Conservation (phyloP, 2,113 vertebrate genomes). For the Dolichallabes microphthalmus region DNA sequence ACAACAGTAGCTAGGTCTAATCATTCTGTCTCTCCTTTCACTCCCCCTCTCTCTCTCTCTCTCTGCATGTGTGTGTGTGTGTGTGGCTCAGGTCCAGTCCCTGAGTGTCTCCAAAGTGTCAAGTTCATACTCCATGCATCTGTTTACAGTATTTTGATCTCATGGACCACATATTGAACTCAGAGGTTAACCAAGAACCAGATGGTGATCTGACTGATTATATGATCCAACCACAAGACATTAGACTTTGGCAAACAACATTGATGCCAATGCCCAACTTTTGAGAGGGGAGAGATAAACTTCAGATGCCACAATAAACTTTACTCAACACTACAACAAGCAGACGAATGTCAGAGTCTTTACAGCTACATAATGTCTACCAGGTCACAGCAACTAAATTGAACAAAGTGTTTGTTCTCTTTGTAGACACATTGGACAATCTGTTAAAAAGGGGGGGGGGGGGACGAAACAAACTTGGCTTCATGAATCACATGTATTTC, state of each 20-base stretch:
- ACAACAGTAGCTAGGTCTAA: conserved; percentile 19
- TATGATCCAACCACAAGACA: conserved; percentile 38
- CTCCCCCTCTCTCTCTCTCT: neutral
- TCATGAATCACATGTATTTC: conserved; percentile 13
- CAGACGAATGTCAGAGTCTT: conserved; percentile 13
- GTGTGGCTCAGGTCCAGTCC: neutral
- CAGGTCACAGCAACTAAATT: conserved; percentile 5
- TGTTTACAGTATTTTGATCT: conserved; percentile 40
- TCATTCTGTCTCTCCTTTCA: neutral
- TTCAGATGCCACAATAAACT: conserved; percentile 20
- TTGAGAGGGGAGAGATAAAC: conserved; percentile 16
- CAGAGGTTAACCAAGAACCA: conserved; percentile 40
- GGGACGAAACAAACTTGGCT: neutral
- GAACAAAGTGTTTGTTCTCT: neutral
- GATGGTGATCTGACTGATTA: conserved; percentile 38
- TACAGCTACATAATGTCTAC: neutral
- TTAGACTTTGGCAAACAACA: conserved; percentile 20
- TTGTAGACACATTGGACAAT: neutral
- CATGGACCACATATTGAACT: conserved; percentile 32
- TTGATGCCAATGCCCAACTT: conserved; percentile 14
- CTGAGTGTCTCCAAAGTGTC: conserved; percentile 22
- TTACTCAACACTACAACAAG: conserved; percentile 19
- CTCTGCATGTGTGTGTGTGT: neutral
- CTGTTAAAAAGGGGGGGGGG: conserved; percentile 15
- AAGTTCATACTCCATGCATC: conserved; percentile 21